phyloP scores from a whole-genome alignment of 2,797 vertebrate species.

The Silurus aristotelis region DNA sequence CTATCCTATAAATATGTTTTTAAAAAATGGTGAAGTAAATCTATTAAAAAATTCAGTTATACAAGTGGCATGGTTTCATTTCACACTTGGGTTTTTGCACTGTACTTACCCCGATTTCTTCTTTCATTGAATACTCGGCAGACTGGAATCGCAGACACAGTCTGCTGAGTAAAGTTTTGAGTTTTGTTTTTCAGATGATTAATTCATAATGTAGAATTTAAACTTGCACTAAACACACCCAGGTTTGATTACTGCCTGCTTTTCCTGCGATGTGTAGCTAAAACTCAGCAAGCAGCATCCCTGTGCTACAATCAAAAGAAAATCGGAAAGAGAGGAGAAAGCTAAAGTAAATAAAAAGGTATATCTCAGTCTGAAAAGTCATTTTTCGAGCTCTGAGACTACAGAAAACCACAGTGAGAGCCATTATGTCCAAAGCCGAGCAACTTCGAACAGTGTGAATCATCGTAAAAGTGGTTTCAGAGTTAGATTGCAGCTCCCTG shows the following conservation, averaged over 20 bases:
- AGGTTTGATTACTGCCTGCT: neutral
- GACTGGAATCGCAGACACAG: neutral
- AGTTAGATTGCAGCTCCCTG: neutral
- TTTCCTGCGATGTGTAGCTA: neutral
- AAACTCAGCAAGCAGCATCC: neutral
- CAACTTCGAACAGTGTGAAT: neutral
- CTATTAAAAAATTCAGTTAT: neutral
- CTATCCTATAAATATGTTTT: neutral
- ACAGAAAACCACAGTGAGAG: neutral
- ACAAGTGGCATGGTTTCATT: neutral
- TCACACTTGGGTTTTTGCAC: neutral
- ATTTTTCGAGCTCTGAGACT: neutral
- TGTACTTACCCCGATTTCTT: neutral
- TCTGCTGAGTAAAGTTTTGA: neutral
- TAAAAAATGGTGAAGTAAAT: neutral
- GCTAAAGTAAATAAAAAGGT: neutral
- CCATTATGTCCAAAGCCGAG: neutral
- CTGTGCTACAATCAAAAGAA: neutral
- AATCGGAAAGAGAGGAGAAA: neutral
- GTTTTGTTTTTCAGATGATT: too few relatives aligned
- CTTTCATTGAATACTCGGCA: neutral
- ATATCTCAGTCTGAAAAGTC: neutral
- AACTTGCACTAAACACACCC: neutral
- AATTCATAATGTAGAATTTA: too few relatives aligned
- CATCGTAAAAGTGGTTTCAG: neutral